These are phyloP conservation scores for Eudyptes chrysolophus DNA, from an alignment of 2,113 vertebrate genomes.

Conservation along the genomic window DNA sequence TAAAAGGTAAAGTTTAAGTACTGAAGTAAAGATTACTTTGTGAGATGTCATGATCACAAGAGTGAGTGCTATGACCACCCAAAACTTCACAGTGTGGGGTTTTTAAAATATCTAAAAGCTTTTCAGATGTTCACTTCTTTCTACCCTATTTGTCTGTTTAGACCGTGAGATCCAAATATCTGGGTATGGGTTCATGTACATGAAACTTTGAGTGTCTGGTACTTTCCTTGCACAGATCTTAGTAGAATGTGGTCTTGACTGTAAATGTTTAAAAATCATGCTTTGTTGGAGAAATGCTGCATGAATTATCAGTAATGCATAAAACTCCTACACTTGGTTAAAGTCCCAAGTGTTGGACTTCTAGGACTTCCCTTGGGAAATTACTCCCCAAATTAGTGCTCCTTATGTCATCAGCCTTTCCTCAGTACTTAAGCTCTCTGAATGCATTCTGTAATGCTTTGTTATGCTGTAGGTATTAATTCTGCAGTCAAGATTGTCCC, in stretches of 20 bases:
- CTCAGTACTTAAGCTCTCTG: background rate
- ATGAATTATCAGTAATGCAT: background rate
- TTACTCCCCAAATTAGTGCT: background rate
- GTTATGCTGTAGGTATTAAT: background rate
- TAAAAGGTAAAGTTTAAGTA: background rate
- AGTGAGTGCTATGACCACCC: background rate
- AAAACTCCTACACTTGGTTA: background rate
- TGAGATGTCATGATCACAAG: background rate
- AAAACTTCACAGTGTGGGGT: background rate
- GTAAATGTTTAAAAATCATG: background rate
- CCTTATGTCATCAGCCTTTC: background rate
- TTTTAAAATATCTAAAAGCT: background rate
- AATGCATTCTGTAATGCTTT: background rate
- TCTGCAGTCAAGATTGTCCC: background rate
- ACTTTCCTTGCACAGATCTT: background rate
- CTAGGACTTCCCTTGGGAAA: background rate
- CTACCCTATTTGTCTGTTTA: background rate
- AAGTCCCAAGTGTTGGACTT: background rate
- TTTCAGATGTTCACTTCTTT: background rate
- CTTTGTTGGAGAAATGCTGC: background rate
- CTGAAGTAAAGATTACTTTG: background rate
- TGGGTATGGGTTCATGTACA: background rate
- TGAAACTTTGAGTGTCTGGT: background rate
- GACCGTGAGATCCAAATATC: background rate
- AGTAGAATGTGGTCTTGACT: background rate